phyloP scores from a whole-genome alignment of 2,888 invertebrate genomes.

The Drosophila recens region DNA sequence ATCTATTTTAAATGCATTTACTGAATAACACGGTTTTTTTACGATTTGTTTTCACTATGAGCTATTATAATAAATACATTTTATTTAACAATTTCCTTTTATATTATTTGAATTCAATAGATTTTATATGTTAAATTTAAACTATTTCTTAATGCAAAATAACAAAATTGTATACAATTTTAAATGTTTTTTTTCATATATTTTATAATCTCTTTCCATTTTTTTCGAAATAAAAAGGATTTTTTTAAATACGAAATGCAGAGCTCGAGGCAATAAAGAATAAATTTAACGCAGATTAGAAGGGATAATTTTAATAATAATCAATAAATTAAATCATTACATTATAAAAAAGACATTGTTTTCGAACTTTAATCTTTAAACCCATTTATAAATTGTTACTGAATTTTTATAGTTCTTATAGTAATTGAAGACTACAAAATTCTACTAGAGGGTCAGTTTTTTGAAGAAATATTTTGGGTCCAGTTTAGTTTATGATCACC shows the following conservation, averaged over 20 bases:
- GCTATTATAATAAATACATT: neutral
- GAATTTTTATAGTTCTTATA: too few species aligned
- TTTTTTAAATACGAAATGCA: neutral
- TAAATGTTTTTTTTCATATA: too few species aligned
- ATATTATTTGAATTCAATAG: neutral
- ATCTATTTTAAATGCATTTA: slow-evolving; percentile 3
- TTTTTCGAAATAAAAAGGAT: neutral
- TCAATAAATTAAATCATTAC: too few species aligned
- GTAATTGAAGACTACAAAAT: too few species aligned
- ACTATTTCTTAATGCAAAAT: neutral
- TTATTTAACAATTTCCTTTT: neutral
- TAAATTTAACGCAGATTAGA: neutral
- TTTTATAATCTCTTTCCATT: neutral
- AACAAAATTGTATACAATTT: too few species aligned
- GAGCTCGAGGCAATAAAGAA: neutral
- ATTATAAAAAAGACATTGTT: too few species aligned
- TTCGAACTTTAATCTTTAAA: neutral
- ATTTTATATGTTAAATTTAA: neutral
- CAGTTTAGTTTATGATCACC: neutral
- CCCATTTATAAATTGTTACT: too few species aligned
- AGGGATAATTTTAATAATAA: too few species aligned
- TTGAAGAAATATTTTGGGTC: neutral
- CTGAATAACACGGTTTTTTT: neutral
- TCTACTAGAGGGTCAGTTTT: too few species aligned
- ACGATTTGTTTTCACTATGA: neutral